Conservation (phyloP, 2,888 invertebrate genomes). For the Xestia ashworthii region DNA sequence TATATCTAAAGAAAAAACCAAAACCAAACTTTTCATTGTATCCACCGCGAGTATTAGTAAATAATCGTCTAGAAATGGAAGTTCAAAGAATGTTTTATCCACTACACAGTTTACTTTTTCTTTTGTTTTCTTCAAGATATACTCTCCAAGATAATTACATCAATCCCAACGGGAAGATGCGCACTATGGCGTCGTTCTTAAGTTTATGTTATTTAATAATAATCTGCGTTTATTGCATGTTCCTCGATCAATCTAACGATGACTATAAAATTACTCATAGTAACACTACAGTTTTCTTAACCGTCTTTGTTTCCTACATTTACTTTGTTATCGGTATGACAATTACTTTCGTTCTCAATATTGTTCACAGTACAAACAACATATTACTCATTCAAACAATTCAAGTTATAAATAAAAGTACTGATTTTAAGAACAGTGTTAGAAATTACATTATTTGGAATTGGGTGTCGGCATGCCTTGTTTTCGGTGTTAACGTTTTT, state of each 20-base stretch:
- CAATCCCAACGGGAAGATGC: background rate
- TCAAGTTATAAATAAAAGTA: background rate
- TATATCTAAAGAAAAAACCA: background rate
- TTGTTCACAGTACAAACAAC: background rate
- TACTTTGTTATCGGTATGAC: background rate
- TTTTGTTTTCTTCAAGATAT: conserved; percentile 1
- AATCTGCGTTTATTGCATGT: background rate
- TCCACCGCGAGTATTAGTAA: background rate
- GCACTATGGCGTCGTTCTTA: background rate
- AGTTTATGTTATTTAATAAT: background rate
- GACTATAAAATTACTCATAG: background rate
- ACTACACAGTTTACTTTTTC: background rate
- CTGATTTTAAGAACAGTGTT: background rate
- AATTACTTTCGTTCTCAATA: conserved; percentile 1
- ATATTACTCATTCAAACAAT: background rate
- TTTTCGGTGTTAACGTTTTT: conserved; percentile 5
- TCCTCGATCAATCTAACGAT: background rate
- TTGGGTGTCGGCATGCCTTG: background rate
- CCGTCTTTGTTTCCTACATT: background rate
- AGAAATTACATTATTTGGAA: conserved; percentile 5
- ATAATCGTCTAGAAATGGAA: background rate
- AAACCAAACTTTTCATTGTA: background rate
- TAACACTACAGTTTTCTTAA: background rate
- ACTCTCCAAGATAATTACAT: conserved; percentile 1
- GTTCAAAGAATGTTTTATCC: background rate